phyloP scores from a whole-genome alignment of 2,797 vertebrate species.

The Xenentodon cancila region DNA sequence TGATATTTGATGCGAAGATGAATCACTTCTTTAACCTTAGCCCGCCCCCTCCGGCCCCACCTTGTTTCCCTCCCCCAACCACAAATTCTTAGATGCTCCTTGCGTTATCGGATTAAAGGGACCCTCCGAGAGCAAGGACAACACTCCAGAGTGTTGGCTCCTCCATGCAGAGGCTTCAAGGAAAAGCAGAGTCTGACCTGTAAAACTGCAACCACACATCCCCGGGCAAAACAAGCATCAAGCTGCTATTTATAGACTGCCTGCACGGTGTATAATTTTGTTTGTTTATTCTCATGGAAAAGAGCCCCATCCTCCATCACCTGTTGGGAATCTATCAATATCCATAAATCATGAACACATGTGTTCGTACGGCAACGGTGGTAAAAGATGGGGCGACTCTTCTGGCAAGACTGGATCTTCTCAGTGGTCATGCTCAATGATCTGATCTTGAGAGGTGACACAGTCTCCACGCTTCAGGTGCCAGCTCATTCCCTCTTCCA shows the following conservation, averaged over 20 bases:
- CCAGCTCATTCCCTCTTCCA: constrained; percentile 22
- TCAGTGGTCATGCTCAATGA: constrained; percentile 35
- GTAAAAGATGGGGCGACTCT: constrained; percentile 57
- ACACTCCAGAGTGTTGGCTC: constrained; percentile 38
- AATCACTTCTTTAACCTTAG: no score
- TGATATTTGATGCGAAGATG: no score
- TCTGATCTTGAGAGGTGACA: constrained; percentile 43
- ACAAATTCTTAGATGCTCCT: constrained; percentile 10
- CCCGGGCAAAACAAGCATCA: constrained; percentile 64
- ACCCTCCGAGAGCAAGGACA: constrained; percentile 15
- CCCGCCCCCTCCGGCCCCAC: no score
- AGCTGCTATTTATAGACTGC: constrained; percentile 78
- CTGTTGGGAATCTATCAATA: constrained; percentile 72
- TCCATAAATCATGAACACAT: constrained; percentile 74
- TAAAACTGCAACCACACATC: constrained; percentile 73
- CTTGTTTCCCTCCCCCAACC: no score
- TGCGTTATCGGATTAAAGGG: constrained; percentile 47
- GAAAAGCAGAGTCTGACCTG: constrained; percentile 74
- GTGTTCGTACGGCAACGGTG: constrained; percentile 29
- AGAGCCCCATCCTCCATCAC: constrained; percentile 63
- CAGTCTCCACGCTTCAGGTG: constrained; percentile 40
- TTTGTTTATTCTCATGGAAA: constrained; percentile 77
- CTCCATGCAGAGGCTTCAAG: constrained; percentile 56
- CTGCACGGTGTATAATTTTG: constrained; percentile 73
- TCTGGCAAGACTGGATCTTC: constrained; percentile 47